Evolutionary conservation across 1,140 invertebrate species (phyloP), one percentile per base, ranked within the genome.

Genomic region (Pectinophora gossypiella): DNA sequence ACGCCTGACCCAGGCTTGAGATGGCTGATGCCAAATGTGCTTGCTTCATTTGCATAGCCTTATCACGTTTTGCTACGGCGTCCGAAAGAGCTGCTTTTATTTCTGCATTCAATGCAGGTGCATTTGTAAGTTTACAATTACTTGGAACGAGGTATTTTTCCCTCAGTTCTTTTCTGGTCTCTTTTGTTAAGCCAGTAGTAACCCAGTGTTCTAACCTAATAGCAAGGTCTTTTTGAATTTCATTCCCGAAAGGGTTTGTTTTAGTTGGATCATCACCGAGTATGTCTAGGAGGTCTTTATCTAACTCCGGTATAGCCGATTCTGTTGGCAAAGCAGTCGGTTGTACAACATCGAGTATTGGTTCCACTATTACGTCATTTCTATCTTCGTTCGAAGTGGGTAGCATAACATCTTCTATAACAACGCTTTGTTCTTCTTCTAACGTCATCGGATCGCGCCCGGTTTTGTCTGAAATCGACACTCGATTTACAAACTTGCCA

Each of bases 41-140:
- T 21, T 52, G 50, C 32, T 35, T 43, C 2, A 12, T n/a, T 44
- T 52, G 40, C 3, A 52, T 52, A 4, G 27, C 22, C 18, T 52
- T 43, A 19, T 44, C 50, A 19, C 50, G 38, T 44, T 44, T 52
- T 3, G 22, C 2, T 2, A 23, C 13, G 5, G 2, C 10, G 3
- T 43, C 40, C 13, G 21, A 19, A n/a, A 52, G 3, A n/a, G 38
- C 40, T 18, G 42, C 13, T 13, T 27, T 44, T 43, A 43, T 19
- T 43, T 43, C 40, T 3, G 40, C 15, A 43, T 43, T 43, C 5
- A 43, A 19, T 5, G 16, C 22, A 2, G 50, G 50, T 13, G 40
- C 40, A 12, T 19, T n/a, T n/a, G 44, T 52, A 2, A 18, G 4
- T 2, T 7, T 19, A 16, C 50, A 52, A 23, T 52, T 52, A 23